Conservation (phyloP, 2,888 invertebrate species). For the Tridacna crocea region DNA sequence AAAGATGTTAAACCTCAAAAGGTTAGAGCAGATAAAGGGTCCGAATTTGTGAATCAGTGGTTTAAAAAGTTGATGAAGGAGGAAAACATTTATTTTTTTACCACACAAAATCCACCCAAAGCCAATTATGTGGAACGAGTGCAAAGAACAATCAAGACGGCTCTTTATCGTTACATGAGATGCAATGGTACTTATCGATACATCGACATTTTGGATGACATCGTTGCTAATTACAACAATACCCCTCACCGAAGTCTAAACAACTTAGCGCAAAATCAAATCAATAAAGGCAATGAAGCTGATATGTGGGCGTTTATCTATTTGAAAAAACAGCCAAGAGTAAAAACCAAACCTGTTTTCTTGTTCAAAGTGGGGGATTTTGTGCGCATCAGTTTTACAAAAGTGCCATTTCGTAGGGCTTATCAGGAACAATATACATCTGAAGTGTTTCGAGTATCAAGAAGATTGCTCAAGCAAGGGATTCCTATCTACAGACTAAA, state of each 20-base stretch:
- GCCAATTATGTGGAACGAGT: constrained; percentile 33
- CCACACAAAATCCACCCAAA: constrained; percentile 38
- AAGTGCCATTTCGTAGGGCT: constrained; percentile 29
- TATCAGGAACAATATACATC: constrained; percentile 41
- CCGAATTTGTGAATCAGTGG: constrained; percentile 37
- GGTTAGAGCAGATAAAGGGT: constrained; percentile 27
- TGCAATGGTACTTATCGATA: constrained; percentile 21
- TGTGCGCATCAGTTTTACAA: constrained; percentile 36
- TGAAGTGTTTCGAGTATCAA: constrained; percentile 44
- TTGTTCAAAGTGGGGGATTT: constrained; percentile 30
- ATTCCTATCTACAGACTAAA: constrained; percentile 40
- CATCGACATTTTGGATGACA: constrained; percentile 5
- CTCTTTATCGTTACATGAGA: constrained; percentile 17
- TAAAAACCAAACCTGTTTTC: constrained; percentile 29
- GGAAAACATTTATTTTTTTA: constrained; percentile 33
- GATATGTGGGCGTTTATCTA: constrained; percentile 44
- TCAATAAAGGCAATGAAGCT: constrained; percentile 40
- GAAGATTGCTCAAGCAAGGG: constrained; percentile 30
- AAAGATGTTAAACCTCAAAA: constrained; percentile 32
- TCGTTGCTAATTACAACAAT: constrained; percentile 26
- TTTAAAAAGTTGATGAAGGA: constrained; percentile 29
- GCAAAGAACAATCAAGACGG: constrained; percentile 29
- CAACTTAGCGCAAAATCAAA: constrained; percentile 30
- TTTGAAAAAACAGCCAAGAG: constrained; percentile 23
- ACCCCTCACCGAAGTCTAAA: constrained; percentile 39